phyloP scores from a whole-genome alignment of 1,140 invertebrate species.

The Atopsyche davidsoni region DNA sequence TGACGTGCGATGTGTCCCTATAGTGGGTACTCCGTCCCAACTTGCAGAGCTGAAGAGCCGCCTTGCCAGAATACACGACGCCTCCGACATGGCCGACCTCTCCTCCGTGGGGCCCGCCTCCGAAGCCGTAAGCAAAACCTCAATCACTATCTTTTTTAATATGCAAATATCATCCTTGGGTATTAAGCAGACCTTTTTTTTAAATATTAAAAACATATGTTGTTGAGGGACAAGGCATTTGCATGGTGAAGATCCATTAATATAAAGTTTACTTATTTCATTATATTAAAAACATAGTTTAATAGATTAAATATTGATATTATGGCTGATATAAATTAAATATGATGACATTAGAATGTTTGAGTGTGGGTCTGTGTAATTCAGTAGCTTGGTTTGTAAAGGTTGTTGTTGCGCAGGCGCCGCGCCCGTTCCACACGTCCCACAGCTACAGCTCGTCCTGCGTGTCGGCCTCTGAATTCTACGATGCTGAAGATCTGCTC shows the following conservation, averaged over 20 bases:
- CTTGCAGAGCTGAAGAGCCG: constrained; percentile 57
- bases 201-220: neutral
- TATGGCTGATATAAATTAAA: no score
- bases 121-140: constrained; percentile 41
- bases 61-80: constrained; percentile 61
- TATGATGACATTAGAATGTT: no score
- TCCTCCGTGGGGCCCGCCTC: constrained; percentile 47
- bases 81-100: constrained; percentile 53
- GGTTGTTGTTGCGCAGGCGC: no score
- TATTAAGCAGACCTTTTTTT: neutral
- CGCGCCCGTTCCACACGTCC: constrained; percentile 53
- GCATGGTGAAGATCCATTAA: no score
- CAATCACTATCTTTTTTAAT: neutral
- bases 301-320: no score
- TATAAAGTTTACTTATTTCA: no score
- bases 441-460: constrained; percentile 70
- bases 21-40: constrained; percentile 22
- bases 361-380: no score
- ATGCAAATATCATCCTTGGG: neutral
- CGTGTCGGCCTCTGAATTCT: constrained; percentile 78
- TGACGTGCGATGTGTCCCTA: no score
- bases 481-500: constrained; percentile 67
- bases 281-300: neutral
- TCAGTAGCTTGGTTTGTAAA: no score
- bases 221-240: no score